Conservation (phyloP, 2,888 invertebrate species). For the Odontothrips loti region DNA sequence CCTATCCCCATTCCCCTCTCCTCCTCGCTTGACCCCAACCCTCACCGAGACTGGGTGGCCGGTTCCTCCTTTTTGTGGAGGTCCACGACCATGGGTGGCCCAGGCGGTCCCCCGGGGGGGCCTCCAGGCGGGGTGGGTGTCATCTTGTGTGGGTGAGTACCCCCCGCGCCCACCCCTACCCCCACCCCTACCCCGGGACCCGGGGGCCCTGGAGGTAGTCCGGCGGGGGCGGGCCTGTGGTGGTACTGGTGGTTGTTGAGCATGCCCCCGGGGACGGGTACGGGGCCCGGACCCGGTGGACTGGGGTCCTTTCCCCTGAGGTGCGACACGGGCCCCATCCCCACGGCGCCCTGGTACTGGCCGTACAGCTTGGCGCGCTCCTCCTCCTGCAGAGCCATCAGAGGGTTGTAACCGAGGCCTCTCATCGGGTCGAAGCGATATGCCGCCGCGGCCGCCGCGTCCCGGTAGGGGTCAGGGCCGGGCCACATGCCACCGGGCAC, state of each 20-base stretch:
- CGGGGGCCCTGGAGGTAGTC: background rate
- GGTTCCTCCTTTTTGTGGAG: conserved; percentile 16
- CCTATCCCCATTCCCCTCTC: background rate
- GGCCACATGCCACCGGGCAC: conserved; percentile 45
- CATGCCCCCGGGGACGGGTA: background rate
- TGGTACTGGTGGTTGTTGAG: conserved; percentile 24
- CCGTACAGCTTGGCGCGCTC: conserved; percentile 70
- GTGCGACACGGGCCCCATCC: conserved; percentile 53
- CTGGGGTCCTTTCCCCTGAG: conserved; percentile 53
- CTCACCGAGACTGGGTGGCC: background rate
- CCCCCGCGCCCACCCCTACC: no score
- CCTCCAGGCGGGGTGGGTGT: background rate
- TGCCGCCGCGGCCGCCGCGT: conserved; percentile 45
- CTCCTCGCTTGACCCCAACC: background rate
- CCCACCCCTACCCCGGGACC: background rate
- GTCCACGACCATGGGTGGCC: background rate
- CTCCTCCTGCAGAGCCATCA: conserved; percentile 68
- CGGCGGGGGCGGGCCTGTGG: background rate
- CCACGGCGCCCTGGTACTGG: conserved; percentile 50
- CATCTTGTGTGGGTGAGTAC: background rate
- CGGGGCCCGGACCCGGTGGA: conserved; percentile 42
- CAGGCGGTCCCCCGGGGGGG: background rate
- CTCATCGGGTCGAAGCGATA: conserved; percentile 59
- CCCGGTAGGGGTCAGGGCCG: conserved; percentile 30
- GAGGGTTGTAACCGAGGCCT: conserved; percentile 60